Evolutionary conservation across 2,888 invertebrate species (phyloP), one percentile per base, ranked within the genome.

Genomic region (Xestoiulus laeticollis): DNA sequence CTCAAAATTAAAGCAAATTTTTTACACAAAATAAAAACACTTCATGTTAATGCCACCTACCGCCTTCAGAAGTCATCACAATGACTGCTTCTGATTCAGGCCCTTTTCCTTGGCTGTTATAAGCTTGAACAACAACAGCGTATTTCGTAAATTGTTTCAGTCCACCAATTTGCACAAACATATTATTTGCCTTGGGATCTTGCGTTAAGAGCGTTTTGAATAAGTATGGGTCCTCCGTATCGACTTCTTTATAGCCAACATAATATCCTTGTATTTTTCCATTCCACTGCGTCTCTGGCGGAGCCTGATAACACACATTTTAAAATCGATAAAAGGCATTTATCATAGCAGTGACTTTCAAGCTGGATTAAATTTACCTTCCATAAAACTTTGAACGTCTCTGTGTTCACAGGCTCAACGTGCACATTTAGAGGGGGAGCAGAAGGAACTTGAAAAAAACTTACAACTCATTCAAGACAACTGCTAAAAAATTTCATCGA

Each of bases 351-450:
- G 16, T n/a, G n/a, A n/a, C n/a, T n/a, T n/a, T n/a, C n/a, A 16
- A 8, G 16, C 87, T 4, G 4, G 43, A 87, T 14, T 8, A 6
- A 6, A 83, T 22, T 84, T 86, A 92, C 92, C 91, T 91, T 90
- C 92, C 92, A 92, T 10, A 90, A 90, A 16, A 92, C 91, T 87
- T 91, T 90, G 0, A 92, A 89, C 4, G 91, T 90, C 89, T 92
- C 91, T 5, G 92, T 92, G 10, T 91, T 91, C 6, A 91, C 90
- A 2, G 92, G 91, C 87, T 90, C 91, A 8, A 91, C 91, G 86
- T 90, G 89, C 0, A 92, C 91, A 85, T 91, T 90, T 22, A 89
- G 87, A 5, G 92, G 92, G 0, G 92, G 91, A 1, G 91, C 92
- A 32, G 91, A 91, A 4, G 92, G 92, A 16, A 91, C 92, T 92